These are phyloP conservation scores for Alviniconcha marisindica DNA, from an alignment of 1,140 invertebrate species.

Conservation along the genomic window DNA sequence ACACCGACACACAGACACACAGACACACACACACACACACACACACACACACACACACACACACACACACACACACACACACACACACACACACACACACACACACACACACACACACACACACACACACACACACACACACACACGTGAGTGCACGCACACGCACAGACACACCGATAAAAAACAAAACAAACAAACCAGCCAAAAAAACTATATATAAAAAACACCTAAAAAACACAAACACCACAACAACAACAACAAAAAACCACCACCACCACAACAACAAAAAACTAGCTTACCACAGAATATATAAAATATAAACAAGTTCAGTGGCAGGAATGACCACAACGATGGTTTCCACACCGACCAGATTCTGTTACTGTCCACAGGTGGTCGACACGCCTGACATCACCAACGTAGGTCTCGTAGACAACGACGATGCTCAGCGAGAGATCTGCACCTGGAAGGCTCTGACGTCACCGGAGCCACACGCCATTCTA, in stretches of 20 bases:
- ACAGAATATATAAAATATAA: no score
- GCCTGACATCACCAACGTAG: neutral
- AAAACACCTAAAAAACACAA: neutral
- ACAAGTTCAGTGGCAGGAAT: no score
- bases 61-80: neutral
- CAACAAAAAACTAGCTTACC: no score
- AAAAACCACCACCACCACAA: no score
- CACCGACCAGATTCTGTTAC: no score
- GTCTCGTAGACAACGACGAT: neutral
- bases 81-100: no score
- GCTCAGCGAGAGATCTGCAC: conserved; percentile 5
- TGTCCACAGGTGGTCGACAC: conserved; percentile 6
- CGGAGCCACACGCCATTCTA: neutral
- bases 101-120: conserved; percentile 5
- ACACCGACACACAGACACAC: no score
- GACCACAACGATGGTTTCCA: no score
- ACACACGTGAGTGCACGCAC: no score
- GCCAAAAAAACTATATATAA: neutral
- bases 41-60: neutral
- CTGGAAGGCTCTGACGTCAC: conserved; percentile 27
- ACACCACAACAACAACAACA: neutral
- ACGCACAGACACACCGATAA: neutral
- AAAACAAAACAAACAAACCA: neutral
- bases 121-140: no score
- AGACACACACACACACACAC: no score